Conservation (phyloP, 2,797 vertebrate species). For the Cynopterus sphinx region DNA sequence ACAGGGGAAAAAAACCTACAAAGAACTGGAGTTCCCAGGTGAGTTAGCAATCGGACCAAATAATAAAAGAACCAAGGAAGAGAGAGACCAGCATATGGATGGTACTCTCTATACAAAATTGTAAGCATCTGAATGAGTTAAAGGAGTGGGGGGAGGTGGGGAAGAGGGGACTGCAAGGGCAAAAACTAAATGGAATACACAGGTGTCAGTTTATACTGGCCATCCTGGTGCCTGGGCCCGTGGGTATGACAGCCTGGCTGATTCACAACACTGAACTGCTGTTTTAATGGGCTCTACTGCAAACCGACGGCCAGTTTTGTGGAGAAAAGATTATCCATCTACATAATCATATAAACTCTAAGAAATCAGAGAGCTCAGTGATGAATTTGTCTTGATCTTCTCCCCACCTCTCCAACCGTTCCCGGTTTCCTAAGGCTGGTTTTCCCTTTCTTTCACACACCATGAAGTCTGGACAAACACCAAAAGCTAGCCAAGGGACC, state of each 20-base stretch:
- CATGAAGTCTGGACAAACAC: background rate
- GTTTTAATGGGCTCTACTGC: background rate
- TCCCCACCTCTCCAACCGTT: background rate
- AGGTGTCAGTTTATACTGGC: background rate
- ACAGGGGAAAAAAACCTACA: background rate
- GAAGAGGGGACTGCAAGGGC: background rate
- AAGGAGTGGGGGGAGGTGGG: background rate
- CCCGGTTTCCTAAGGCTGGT: background rate
- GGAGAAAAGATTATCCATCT: background rate
- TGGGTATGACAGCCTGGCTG: background rate
- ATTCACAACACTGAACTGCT: background rate
- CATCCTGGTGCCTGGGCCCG: too few species aligned
- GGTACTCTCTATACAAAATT: background rate
- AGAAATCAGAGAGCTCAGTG: background rate
- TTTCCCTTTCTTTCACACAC: background rate
- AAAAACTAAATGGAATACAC: background rate
- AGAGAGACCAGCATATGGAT: background rate
- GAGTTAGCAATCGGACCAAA: background rate
- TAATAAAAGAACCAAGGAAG: background rate
- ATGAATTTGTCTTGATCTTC: background rate
- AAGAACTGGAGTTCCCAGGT: background rate
- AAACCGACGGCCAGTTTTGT: background rate
- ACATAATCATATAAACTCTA: background rate
- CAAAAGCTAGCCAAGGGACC: background rate
- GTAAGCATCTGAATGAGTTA: background rate